A percentile compares a stretch with the other conserved stretches of the same genome.
Evolutionary conservation across 2,888 invertebrate genomes (phyloP).

Genomic region (Frankliniella fusca): DNA sequence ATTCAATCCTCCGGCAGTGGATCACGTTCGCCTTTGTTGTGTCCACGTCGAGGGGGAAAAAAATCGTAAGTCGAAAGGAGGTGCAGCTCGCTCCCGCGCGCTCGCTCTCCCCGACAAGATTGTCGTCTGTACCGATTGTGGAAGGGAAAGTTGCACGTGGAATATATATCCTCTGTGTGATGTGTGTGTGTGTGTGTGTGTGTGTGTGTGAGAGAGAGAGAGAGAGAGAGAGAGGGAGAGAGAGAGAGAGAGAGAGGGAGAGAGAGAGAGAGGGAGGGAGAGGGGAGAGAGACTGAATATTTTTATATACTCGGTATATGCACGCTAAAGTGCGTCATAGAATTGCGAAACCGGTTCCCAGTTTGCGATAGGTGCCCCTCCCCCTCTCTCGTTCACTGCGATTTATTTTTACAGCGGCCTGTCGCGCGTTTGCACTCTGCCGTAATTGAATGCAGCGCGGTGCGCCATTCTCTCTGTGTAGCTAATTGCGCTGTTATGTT

Average conservation of each 20-base stretch:
- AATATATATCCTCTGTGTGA: neutral
- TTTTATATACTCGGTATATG: too few relatives aligned
- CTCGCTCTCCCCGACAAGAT: too few relatives aligned
- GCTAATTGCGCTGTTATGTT: constrained; percentile 20
- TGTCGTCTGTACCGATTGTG: too few relatives aligned
- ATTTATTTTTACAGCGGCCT: neutral
- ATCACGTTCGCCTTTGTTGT: neutral
- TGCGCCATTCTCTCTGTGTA: neutral
- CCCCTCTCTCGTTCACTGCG: neutral
- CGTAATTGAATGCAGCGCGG: neutral
- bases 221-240: neutral
- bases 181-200: neutral
- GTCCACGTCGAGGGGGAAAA: neutral
- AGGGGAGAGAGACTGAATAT: too few relatives aligned
- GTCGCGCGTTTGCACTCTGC: neutral
- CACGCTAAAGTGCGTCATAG: too few relatives aligned
- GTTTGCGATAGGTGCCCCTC: neutral
- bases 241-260: too few relatives aligned
- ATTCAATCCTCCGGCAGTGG: neutral
- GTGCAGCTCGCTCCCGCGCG: too few relatives aligned
- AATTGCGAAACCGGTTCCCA: neutral
- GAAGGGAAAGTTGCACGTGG: too few relatives aligned
- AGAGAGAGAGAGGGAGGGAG: too few relatives aligned
- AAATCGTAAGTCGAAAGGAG: too few relatives aligned
- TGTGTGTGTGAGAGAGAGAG: neutral